Evolutionary conservation across 2,113 vertebrate genomes (phyloP).

Genomic region (Hyaena hyaena): DNA sequence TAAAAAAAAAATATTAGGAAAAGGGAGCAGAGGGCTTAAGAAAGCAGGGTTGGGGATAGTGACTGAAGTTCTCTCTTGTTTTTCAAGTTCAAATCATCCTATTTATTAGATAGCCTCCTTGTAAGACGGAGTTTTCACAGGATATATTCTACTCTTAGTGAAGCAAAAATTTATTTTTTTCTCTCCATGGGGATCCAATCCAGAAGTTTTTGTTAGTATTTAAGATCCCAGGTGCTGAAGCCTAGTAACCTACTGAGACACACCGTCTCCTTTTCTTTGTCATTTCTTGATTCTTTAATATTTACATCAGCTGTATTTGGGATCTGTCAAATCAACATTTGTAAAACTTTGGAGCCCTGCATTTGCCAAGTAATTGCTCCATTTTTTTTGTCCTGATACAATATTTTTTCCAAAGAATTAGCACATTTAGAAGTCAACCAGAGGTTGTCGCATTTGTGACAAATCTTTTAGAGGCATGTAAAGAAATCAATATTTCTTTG

Average conservation of each 20-base stretch:
- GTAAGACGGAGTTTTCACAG: background rate
- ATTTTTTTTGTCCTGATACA: background rate
- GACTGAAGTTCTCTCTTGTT: background rate
- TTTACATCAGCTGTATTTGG: background rate
- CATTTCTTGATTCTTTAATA: background rate
- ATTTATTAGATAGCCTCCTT: background rate
- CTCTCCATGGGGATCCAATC: background rate
- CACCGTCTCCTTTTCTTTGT: background rate
- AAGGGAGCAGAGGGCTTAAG: background rate
- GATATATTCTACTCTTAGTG: background rate
- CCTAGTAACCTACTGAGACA: background rate
- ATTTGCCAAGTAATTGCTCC: background rate
- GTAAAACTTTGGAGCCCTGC: background rate
- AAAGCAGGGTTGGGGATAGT: rapidly evolving
- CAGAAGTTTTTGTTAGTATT: background rate
- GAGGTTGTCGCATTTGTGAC: background rate
- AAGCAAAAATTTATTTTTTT: background rate
- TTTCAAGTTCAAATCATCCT: background rate
- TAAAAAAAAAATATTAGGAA: background rate
- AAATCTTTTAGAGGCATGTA: background rate
- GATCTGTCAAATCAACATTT: background rate
- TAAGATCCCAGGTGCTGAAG: background rate
- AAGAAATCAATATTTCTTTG: constrained; percentile 15
- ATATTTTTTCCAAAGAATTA: background rate
- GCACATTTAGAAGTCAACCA: background rate